Evolutionary conservation across 1,140 invertebrate species (phyloP).

Genomic region (Scaptomyza graminum): DNA sequence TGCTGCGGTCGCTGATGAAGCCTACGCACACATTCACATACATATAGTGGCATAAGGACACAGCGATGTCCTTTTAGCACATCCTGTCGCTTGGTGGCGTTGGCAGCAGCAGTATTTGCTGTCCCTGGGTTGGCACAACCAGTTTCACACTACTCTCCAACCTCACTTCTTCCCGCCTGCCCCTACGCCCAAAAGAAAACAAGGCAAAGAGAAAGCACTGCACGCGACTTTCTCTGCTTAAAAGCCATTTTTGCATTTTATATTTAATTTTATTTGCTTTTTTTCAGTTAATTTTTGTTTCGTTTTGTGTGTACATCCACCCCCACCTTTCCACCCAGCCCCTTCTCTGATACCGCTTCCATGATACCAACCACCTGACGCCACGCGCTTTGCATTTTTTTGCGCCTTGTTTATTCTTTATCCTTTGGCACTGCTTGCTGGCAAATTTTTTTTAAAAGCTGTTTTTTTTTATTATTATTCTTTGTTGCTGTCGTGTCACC

Average conservation of each 20-base stretch:
- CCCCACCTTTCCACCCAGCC: not conserved
- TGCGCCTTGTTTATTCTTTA: constrained; percentile 62
- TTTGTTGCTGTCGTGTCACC: constrained; percentile 60
- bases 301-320: constrained; percentile 5
- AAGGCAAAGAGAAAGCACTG: constrained; percentile 25
- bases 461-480: not conserved
- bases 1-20: constrained; percentile 76
- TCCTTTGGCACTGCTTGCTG: constrained; percentile 56
- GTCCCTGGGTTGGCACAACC: constrained; percentile 33
- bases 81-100: constrained; percentile 33
- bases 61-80: constrained; percentile 72
- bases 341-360: not conserved
- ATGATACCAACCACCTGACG: not conserved
- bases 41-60: constrained; percentile 10
- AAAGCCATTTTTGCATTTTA: constrained; percentile 80
- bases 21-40: constrained; percentile 35
- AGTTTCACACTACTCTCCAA: not conserved
- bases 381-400: constrained; percentile 33
- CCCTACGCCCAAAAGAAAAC: not conserved
- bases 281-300: not conserved
- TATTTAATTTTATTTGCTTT: constrained; percentile 63
- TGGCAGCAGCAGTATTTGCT: constrained; percentile 14
- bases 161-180: constrained; percentile 4
- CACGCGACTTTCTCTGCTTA: constrained; percentile 76
- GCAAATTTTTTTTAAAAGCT: constrained; percentile 14